These are phyloP conservation scores for Eleginops maclovinus DNA, from an alignment of 2,113 vertebrate genomes.

Conservation along the genomic window DNA sequence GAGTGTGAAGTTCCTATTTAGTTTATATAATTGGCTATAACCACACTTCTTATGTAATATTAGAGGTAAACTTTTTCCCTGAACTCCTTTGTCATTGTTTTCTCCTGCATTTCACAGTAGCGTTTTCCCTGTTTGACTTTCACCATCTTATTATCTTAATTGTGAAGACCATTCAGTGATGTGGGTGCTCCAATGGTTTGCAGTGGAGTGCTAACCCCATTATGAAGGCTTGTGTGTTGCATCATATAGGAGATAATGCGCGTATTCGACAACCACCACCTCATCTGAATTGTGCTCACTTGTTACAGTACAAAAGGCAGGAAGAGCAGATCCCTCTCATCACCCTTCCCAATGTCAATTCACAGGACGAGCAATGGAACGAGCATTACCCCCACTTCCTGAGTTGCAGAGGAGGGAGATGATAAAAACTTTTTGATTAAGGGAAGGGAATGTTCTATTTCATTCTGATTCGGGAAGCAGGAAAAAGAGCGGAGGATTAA, in stretches of 20 bases:
- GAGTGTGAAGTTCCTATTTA: slow-evolving; percentile 5
- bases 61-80: not conserved
- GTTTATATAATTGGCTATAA: not conserved
- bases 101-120: not conserved
- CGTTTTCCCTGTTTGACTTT: slow-evolving; percentile 54
- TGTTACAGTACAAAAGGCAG: slow-evolving; percentile 77
- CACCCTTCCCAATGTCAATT: slow-evolving; percentile 74
- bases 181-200: slow-evolving; percentile 41
- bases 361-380: slow-evolving; percentile 63
- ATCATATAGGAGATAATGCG: slow-evolving; percentile 67
- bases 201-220: slow-evolving; percentile 52
- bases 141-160: slow-evolving; percentile 59
- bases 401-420: slow-evolving; percentile 59
- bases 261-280: slow-evolving; percentile 55
- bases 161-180: slow-evolving; percentile 53
- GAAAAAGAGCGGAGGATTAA: slow-evolving; percentile 81
- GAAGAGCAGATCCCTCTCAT: slow-evolving; percentile 70
- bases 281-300: slow-evolving; percentile 72
- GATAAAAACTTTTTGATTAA: slow-evolving; percentile 86
- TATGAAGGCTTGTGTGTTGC: slow-evolving; percentile 60
- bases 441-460: slow-evolving; percentile 81
- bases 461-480: slow-evolving; percentile 78
- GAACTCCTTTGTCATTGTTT: not conserved
- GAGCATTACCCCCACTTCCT: slow-evolving; percentile 73
- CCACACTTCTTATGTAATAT: not conserved